Conservation (phyloP, 2,888 invertebrate species). For the Eupithecia dodoneata region DNA sequence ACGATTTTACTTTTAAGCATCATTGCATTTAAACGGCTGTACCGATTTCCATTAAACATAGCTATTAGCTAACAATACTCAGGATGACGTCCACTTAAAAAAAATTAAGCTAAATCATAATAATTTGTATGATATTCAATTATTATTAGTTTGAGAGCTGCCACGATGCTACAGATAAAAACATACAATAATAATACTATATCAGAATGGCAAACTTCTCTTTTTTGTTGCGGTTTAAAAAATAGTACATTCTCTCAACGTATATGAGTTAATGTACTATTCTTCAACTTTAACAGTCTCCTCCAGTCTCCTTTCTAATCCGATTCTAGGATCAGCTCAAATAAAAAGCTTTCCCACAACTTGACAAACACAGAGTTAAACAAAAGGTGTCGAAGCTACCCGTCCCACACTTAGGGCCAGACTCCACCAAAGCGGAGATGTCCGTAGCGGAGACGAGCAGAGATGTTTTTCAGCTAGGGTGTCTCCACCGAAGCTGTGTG, state of each 20-base stretch:
- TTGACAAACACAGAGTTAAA: slow-evolving; percentile 16
- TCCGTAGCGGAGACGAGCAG: too few relatives aligned
- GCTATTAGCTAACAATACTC: too few relatives aligned
- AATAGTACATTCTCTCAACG: not conserved
- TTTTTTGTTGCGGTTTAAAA: not conserved
- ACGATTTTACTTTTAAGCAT: too few relatives aligned
- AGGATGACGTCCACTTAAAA: too few relatives aligned
- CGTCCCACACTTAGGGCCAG: not conserved
- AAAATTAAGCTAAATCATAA: too few relatives aligned
- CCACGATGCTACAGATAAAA: not conserved
- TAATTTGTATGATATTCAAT: too few relatives aligned
- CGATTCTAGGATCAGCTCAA: slow-evolving; percentile 15
- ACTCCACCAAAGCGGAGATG: too few relatives aligned
- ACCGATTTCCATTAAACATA: too few relatives aligned
- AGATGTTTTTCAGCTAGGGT: too few relatives aligned
- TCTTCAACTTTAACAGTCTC: too few relatives aligned
- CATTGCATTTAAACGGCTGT: too few relatives aligned
- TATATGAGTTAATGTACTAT: not conserved
- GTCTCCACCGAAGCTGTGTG: too few relatives aligned
- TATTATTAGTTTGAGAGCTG: not conserved
- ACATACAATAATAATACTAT: not conserved
- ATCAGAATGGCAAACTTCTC: not conserved
- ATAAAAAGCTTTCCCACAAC: slow-evolving; percentile 15
- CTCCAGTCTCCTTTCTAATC: not conserved
- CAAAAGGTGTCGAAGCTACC: slow-evolving; percentile 25